These are phyloP conservation scores for Acanthiza pusilla DNA, from an alignment of 2,797 vertebrate species.

Conservation along the genomic window DNA sequence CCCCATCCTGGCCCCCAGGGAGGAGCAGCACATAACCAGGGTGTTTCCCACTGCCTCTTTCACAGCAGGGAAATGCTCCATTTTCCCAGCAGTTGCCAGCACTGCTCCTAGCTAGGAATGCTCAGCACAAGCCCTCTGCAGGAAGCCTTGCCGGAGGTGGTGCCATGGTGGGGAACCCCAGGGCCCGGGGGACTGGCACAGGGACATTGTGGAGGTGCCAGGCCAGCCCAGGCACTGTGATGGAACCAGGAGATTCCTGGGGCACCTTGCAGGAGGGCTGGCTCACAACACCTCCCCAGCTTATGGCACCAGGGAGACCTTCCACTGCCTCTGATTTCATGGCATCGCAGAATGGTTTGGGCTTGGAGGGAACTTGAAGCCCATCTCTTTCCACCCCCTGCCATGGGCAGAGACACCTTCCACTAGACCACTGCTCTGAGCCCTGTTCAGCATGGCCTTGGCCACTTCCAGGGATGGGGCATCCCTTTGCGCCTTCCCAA, in stretches of 20 bases:
- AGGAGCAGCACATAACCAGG: not conserved
- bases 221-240: rapidly evolving
- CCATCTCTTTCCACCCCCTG: not conserved
- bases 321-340: not conserved
- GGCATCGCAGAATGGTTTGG: not conserved
- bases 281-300: not conserved
- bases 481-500: not conserved
- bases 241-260: not conserved
- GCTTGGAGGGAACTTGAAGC: not conserved
- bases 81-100: not conserved
- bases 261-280: not conserved
- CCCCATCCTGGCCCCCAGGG: rapidly evolving
- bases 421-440: not conserved
- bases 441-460: too few relatives aligned
- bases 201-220: rapidly evolving
- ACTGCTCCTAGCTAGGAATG: not conserved
- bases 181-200: rapidly evolving
- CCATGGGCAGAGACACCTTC: not conserved
- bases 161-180: rapidly evolving
- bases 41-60: not conserved
- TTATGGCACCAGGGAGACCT: rapidly evolving
- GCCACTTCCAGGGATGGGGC: too few relatives aligned
- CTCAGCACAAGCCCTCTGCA: not conserved
- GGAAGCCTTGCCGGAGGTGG: rapidly evolving
- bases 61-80: not conserved